Conservation (phyloP, 1,140 invertebrate genomes). For the Drosophila pruinosa region DNA sequence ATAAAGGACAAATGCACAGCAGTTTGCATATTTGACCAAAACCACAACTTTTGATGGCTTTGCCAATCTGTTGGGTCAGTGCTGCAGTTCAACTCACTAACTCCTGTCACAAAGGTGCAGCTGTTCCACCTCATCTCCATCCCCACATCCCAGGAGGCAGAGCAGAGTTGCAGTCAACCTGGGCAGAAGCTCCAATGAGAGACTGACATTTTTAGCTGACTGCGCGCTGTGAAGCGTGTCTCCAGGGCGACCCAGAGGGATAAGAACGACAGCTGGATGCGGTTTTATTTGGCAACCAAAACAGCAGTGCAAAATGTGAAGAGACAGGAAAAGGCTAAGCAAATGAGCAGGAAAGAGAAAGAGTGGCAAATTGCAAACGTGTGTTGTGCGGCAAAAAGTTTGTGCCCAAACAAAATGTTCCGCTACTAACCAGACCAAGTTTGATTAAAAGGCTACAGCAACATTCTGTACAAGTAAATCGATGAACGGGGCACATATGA, state of each 20-base stretch:
- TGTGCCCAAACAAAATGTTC: slow-evolving; percentile 16
- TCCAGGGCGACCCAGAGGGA: background rate
- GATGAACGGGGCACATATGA: background rate
- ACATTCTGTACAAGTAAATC: background rate
- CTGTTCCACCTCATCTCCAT: background rate
- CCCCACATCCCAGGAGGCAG: background rate
- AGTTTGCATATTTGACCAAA: background rate
- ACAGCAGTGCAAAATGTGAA: background rate
- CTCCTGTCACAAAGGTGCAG: background rate
- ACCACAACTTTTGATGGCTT: slow-evolving; percentile 2
- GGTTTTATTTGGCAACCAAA: slow-evolving; percentile 21
- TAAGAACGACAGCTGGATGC: background rate
- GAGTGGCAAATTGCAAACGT: slow-evolving; percentile 11
- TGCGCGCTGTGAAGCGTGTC: slow-evolving; percentile 7
- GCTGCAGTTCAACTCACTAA: background rate
- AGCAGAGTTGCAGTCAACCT: background rate
- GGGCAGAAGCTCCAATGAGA: slow-evolving; percentile 14
- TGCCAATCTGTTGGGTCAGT: background rate
- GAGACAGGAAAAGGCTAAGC: background rate
- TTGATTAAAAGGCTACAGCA: slow-evolving; percentile 41
- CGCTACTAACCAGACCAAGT: slow-evolving; percentile 15
- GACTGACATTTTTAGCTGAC: slow-evolving; percentile 47
- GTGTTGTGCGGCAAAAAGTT: slow-evolving; percentile 26
- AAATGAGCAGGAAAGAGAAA: background rate
- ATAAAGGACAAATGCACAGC: background rate